Conservation (phyloP, 2,113 vertebrate species). For the Myanophis thanlyinensis region DNA sequence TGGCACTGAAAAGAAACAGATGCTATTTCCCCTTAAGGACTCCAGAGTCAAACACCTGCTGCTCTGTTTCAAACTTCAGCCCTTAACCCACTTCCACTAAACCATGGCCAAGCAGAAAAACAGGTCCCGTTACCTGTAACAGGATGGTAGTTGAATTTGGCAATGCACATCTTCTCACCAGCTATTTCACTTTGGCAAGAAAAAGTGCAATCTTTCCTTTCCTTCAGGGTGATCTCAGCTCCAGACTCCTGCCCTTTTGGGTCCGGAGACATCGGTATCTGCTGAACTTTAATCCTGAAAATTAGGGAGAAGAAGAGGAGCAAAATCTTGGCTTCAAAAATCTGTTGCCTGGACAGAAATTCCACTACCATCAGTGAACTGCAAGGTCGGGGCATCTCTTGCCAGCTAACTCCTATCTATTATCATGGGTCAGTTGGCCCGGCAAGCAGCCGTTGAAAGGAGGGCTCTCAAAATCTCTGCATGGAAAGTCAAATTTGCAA, state of each 20-base stretch:
- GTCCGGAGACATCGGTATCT: constrained; percentile 55
- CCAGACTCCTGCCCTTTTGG: constrained; percentile 63
- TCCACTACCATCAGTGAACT: not conserved
- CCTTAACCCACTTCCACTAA: too few species aligned
- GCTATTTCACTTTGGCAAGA: constrained; percentile 30
- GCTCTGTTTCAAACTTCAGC: fast-evolving
- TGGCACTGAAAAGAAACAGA: constrained; percentile 71
- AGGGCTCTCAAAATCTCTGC: not conserved
- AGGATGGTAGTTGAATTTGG: constrained; percentile 77
- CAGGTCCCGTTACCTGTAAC: constrained; percentile 73
- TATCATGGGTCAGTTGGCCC: not conserved
- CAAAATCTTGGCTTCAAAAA: too few species aligned
- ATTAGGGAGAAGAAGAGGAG: not conserved
- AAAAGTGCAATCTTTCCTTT: constrained; percentile 1
- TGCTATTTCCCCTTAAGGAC: not conserved
- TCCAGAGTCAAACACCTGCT: too few species aligned
- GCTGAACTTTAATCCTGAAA: constrained; percentile 69
- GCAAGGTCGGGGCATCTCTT: not conserved
- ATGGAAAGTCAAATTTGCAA: not conserved
- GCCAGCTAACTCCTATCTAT: not conserved
- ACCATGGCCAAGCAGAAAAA: too few species aligned
- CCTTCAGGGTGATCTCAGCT: constrained; percentile 20
- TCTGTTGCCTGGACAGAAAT: not conserved
- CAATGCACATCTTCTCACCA: constrained; percentile 64
- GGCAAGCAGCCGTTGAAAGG: not conserved